Evolutionary conservation across 2,888 invertebrate species (phyloP), one percentile per base, ranked within the genome.

Genomic region (Parnassius mnemosyne): DNA sequence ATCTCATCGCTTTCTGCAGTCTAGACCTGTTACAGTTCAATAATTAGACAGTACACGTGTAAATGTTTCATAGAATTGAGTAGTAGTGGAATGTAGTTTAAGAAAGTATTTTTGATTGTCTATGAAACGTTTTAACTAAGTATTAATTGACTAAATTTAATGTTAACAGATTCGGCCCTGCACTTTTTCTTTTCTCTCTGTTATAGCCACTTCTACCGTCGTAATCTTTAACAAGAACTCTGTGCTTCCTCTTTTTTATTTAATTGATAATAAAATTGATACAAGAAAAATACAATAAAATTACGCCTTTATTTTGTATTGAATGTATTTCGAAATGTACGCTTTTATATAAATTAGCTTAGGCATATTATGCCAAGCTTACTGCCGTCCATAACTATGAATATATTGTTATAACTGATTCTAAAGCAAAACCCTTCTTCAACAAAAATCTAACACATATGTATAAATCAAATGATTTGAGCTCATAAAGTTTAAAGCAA

Each of bases 361-460:
- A 61, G 69, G 68, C 64, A 53, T 76, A 74, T 68, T 76, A 74
- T 68, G 77, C 79, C 69, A 79, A 84, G 86, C 85, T 85, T 85
- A 79, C 84, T 80, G 76, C 89, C 89, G 89, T 89, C 89, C 89
- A 88, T 78, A 80, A 77, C 77, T 77, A 73, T 70, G 67, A 68
- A 57, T 49, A 50, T 52, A 70, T 63, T 56, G 49, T 55, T 55
- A 44, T 53, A 53, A 75, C 69, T 74, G 67, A 76, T 73, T 73
- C 34, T 57, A 49, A 57, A 59, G 53, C 54, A 53, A 61, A 62
- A 49, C 49, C 58, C 63, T 53, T 53, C 51, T n/a, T 60, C 54
- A 53, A 57, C 43, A 42, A 41, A 58, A 53, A 43, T 41, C 9
- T 43, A 56, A 57, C 68, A 63, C 65, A 68, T 5, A 7, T 1